Conservation (phyloP, 1,140 invertebrate species). For the Formica exsecta region DNA sequence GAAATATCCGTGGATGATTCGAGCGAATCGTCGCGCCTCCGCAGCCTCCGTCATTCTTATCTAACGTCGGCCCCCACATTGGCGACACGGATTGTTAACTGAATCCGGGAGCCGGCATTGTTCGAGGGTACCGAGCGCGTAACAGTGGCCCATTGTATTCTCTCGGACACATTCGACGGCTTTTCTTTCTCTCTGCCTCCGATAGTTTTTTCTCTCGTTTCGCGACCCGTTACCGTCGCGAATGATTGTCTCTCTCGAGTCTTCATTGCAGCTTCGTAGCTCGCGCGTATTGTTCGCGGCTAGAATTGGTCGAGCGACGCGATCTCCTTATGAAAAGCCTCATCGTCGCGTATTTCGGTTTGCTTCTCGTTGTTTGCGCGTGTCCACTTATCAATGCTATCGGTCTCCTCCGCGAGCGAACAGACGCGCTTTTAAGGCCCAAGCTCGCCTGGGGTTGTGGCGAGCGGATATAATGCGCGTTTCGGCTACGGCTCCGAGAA, state of each 20-base stretch:
- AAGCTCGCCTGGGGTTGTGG: conserved; percentile 41
- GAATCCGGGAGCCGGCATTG: conserved; percentile 79
- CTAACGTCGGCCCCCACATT: conserved; percentile 75
- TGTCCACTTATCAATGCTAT: conserved; percentile 65
- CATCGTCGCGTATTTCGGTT: not conserved
- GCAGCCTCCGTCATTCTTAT: conserved; percentile 75
- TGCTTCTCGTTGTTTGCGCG: not conserved
- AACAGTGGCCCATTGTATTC: conserved; percentile 79
- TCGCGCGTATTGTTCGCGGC: conserved; percentile 1
- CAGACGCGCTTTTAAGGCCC: conserved; percentile 35
- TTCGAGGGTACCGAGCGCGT: conserved; percentile 71
- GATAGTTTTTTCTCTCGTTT: conserved; percentile 71
- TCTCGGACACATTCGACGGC: conserved; percentile 66
- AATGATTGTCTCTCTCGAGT: conserved; percentile 34
- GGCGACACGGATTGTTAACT: conserved; percentile 78
- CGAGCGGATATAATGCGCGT: conserved; percentile 72
- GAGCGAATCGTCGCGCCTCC: conserved; percentile 49
- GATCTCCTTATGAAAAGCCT: not conserved
- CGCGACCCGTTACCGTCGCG: conserved; percentile 53
- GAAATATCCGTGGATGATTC: conserved; percentile 50
- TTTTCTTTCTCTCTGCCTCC: conserved; percentile 58
- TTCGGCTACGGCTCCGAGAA: conserved; percentile 72
- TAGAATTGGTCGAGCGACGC: conserved; percentile 4
- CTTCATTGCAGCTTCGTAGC: conserved; percentile 36
- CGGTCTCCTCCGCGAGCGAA: conserved; percentile 55